Percentiles rank a stretch among this genome's conserved stretches.
Conservation (phyloP, 1,140 invertebrate genomes). For the Reticulitermes speratus region DNA sequence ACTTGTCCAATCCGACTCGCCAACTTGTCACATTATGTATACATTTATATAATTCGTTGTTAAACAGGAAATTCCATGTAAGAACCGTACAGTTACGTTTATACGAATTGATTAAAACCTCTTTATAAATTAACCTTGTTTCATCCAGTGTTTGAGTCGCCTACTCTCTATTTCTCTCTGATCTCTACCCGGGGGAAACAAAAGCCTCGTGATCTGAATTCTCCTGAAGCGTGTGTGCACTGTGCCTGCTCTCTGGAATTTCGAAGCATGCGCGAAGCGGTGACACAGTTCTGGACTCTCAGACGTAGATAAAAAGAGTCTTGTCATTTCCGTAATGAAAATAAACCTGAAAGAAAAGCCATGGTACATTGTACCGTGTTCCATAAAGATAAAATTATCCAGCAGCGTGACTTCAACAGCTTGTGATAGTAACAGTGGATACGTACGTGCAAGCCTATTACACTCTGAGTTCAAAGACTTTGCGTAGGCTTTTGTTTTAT, state of each 20-base stretch:
- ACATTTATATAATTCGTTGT: not conserved
- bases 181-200: no score
- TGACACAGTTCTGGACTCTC: not conserved
- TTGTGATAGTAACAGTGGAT: no score
- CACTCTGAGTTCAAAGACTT: no score
- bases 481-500: no score
- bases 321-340: not conserved
- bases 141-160: not conserved
- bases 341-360: not conserved
- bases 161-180: not conserved
- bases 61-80: not conserved
- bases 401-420: no score
- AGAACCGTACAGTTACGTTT: not conserved
- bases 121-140: constrained; percentile 1
- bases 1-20: not conserved
- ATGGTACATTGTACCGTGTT: not conserved
- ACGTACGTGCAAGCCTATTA: no score
- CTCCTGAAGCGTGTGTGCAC: not conserved
- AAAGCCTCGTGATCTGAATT: not conserved
- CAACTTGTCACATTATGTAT: not conserved
- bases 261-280: not conserved
- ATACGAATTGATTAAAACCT: not conserved
- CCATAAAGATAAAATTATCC: not conserved
- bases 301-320: not conserved
- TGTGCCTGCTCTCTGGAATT: not conserved